Evolutionary conservation across 2,797 vertebrate genomes (phyloP).

Genomic region (Psittacula echo): DNA sequence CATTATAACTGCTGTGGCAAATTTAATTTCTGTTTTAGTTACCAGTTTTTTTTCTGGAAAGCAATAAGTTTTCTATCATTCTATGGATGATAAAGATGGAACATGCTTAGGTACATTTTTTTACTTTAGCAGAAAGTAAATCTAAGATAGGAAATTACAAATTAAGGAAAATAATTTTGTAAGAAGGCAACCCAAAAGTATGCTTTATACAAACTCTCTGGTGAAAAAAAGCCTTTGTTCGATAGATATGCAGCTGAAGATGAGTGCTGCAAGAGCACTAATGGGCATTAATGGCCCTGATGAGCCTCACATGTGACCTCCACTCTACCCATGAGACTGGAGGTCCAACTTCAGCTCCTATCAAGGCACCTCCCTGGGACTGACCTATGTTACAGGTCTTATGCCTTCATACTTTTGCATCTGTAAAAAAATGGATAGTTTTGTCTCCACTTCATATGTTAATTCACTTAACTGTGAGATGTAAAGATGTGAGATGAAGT

Average conservation of each 20-base stretch:
- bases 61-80: background rate
- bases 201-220: background rate
- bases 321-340: background rate
- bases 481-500: background rate
- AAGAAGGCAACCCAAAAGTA: background rate
- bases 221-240: rapidly evolving
- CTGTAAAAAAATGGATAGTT: background rate
- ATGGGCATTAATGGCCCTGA: background rate
- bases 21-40: conserved; percentile 22
- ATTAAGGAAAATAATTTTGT: background rate
- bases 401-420: background rate
- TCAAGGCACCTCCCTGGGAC: rapidly evolving
- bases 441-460: background rate
- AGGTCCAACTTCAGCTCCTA: rapidly evolving
- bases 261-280: background rate
- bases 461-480: background rate
- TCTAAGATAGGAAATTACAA: background rate
- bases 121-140: background rate
- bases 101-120: background rate
- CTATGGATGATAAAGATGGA: background rate
- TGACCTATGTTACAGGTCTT: background rate
- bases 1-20: background rate
- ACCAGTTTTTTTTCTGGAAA: background rate
- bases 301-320: background rate
- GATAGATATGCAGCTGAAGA: background rate